Conservation (phyloP, 1,140 invertebrate genomes). For the Drosophila burlai region DNA sequence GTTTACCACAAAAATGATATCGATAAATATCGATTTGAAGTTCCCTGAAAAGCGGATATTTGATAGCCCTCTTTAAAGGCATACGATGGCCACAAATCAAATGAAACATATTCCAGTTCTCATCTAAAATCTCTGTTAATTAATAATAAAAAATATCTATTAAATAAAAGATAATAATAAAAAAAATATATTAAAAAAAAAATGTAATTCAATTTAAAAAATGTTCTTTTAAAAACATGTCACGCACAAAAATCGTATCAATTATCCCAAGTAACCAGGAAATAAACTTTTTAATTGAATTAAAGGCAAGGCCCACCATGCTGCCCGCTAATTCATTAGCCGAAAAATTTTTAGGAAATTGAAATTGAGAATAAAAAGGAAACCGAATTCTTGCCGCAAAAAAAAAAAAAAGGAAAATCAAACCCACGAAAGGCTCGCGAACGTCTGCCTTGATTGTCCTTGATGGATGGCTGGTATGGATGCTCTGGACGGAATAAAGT, state of each 20-base stretch:
- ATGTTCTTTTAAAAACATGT: background rate
- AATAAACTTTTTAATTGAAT: slow-evolving; percentile 27
- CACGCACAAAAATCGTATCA: background rate
- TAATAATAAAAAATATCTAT: too few relatives aligned
- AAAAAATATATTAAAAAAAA: too few relatives aligned
- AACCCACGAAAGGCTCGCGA: slow-evolving; percentile 31
- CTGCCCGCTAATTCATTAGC: slow-evolving; percentile 52
- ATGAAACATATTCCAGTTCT: too few relatives aligned
- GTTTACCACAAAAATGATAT: too few relatives aligned
- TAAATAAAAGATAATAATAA: too few relatives aligned
- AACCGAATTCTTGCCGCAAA: slow-evolving; percentile 9
- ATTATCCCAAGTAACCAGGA: too few relatives aligned
- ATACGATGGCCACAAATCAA: too few relatives aligned
- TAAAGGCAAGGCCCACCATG: background rate
- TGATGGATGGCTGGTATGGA: slow-evolving; percentile 53
- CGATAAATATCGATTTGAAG: too few relatives aligned
- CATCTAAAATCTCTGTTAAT: too few relatives aligned
- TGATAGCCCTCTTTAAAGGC: too few relatives aligned
- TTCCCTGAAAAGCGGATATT: too few relatives aligned
- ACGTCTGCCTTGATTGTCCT: slow-evolving; percentile 43
- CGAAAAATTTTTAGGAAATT: slow-evolving; percentile 35
- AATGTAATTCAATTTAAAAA: too few relatives aligned
- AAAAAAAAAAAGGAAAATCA: slow-evolving; percentile 10
- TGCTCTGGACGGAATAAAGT: background rate
- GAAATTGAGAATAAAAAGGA: slow-evolving; percentile 8